These are phyloP conservation scores for Bombyx mandarina DNA, from an alignment of 1,140 invertebrate species.

Conservation along the genomic window DNA sequence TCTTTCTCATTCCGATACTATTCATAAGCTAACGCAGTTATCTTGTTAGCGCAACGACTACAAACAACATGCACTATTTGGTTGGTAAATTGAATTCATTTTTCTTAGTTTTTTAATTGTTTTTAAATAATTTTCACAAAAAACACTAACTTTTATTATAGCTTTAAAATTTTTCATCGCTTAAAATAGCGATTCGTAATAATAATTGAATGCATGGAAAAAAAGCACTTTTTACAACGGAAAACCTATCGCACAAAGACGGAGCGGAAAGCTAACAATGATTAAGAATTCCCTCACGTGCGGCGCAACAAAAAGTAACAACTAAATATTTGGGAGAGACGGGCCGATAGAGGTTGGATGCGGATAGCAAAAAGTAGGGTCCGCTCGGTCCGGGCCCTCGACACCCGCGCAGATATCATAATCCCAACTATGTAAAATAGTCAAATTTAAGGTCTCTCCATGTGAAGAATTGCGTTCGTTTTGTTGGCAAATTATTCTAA, in stretches of 20 bases:
- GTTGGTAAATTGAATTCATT: no score
- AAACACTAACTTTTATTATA: no score
- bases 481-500: slow-evolving; percentile 66
- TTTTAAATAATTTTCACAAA: no score
- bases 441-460: slow-evolving; percentile 68
- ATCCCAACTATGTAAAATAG: slow-evolving; percentile 69
- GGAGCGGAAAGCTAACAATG: slow-evolving; percentile 26
- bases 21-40: no score
- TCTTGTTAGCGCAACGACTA: no score
- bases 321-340: slow-evolving; percentile 67
- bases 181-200: neutral
- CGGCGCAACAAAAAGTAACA: slow-evolving; percentile 64
- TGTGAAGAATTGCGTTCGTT: slow-evolving; percentile 68
- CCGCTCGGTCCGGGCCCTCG: slow-evolving; percentile 27
- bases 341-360: slow-evolving; percentile 59
- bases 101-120: no score
- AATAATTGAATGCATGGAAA: neutral
- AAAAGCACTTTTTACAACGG: slow-evolving; percentile 1
- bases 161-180: no score
- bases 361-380: slow-evolving; percentile 61
- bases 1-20: slow-evolving; percentile 20
- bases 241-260: slow-evolving; percentile 20
- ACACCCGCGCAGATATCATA: slow-evolving; percentile 64
- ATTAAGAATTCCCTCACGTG: slow-evolving; percentile 63
- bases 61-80: no score